Conservation (phyloP, 2,113 vertebrate species). For the Vombatus ursinus region DNA sequence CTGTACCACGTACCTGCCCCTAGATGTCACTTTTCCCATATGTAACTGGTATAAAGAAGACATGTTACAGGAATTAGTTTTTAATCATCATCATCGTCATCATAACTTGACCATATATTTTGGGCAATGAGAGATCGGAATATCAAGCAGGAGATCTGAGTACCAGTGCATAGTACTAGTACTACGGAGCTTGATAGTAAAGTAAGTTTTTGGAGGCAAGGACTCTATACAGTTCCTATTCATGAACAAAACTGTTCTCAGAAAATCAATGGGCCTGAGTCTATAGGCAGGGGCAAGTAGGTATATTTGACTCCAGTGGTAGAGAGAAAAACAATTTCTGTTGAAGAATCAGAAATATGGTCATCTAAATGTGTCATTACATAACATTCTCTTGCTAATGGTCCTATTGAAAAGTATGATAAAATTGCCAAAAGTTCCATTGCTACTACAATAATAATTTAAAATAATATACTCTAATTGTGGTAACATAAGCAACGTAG, state of each 20-base stretch:
- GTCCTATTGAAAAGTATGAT: neutral
- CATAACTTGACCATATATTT: neutral
- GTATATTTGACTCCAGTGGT: neutral
- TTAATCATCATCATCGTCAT: neutral
- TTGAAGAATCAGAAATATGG: neutral
- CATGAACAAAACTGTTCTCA: neutral
- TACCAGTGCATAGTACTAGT: neutral
- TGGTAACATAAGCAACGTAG: neutral
- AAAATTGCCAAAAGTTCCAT: neutral
- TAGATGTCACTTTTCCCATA: neutral
- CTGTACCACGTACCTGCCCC: too few species aligned
- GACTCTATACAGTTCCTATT: neutral
- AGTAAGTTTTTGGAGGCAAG: neutral
- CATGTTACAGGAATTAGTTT: neutral
- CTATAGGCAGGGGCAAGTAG: neutral
- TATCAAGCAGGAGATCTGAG: neutral
- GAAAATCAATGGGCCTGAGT: neutral
- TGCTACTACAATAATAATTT: neutral
- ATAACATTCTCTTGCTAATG: neutral
- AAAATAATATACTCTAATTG: neutral
- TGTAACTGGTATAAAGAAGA: neutral
- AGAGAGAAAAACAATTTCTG: neutral
- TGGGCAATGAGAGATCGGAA: neutral
- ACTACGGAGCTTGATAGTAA: neutral
- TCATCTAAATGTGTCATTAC: neutral